These are phyloP conservation scores for Acanthiza pusilla DNA, from an alignment of 2,797 vertebrate species.

Conservation along the genomic window DNA sequence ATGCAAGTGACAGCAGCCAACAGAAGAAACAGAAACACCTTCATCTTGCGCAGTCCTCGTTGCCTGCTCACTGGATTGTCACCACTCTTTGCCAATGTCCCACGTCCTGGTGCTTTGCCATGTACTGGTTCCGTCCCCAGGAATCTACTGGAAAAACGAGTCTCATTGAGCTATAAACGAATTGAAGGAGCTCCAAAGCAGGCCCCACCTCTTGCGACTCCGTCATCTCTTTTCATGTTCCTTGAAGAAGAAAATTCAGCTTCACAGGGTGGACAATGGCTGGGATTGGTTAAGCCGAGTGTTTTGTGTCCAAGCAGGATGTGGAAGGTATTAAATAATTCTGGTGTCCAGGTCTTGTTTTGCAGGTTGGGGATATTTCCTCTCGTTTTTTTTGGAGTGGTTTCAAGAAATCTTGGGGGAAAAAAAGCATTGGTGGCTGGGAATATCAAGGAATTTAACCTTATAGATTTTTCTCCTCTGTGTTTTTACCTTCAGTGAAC, in stretches of 20 bases:
- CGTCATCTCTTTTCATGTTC: slow-evolving; percentile 2
- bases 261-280: neutral
- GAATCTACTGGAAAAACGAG: neutral
- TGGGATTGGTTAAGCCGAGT: neutral
- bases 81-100: neutral
- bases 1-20: neutral
- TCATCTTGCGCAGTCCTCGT: neutral
- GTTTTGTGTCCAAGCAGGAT: neutral
- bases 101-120: neutral
- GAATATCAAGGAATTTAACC: neutral
- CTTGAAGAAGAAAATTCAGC: slow-evolving; percentile 21
- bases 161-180: neutral
- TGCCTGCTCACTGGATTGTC: neutral
- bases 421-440: neutral
- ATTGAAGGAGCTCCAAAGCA: neutral
- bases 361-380: neutral
- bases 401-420: neutral
- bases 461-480: neutral
- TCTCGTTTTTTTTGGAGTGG: neutral
- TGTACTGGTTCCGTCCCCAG: neutral
- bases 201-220: neutral
- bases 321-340: neutral
- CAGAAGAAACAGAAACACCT: neutral
- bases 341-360: neutral
- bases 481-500: neutral